Evolutionary conservation across 2,113 vertebrate species (phyloP), one percentile per base, ranked within the genome.

Genomic region (human): DNA sequence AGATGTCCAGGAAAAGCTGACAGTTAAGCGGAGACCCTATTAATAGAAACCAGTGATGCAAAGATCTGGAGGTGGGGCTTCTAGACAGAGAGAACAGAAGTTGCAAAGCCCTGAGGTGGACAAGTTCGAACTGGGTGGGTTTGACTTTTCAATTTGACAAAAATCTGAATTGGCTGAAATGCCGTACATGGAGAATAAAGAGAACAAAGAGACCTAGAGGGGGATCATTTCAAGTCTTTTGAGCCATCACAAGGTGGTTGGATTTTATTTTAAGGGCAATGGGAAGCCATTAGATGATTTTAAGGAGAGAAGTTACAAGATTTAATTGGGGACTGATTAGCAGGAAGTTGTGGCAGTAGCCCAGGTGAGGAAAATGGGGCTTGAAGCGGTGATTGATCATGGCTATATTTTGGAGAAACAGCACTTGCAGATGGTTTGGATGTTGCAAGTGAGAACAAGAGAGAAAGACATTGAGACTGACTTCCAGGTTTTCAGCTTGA

Each of bases 301-400:
- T 9, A 64, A 82, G 38, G 70, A 72, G 70, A 8, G 20, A 61
- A 38, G 52, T 61, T 59, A 6, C 4, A 82, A 66, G 27, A 55
- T 55, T 48, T 93, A 43, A 18, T 18, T 45, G 38, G 32, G 17
- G 8, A 57, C 25, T 57, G 8, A 70, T n/a, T 23, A 16, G 8
- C 4, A 55, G 32, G 10, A 25, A 70, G 61, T 17, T 6, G 2
- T 32, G 32, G 32, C 22, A 45, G 70, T 48, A 80, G 48, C 68
- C 35, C 8, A 10, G 8, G 55, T 25, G 8, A 79, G 73, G 90
- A 45, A 66, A 55, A 27, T 45, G 2, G 10, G 6, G 6, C 61
- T 72, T 8, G 0, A 16, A 73, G 30, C 30, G 30, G 27, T 10
- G 7, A 4, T 11, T 4, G 32, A 9, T 30, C 30, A 8, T 8